Base-by-base conservation (phyloP, 1,140 invertebrate species). In the Chironomus tepperi region DNA sequence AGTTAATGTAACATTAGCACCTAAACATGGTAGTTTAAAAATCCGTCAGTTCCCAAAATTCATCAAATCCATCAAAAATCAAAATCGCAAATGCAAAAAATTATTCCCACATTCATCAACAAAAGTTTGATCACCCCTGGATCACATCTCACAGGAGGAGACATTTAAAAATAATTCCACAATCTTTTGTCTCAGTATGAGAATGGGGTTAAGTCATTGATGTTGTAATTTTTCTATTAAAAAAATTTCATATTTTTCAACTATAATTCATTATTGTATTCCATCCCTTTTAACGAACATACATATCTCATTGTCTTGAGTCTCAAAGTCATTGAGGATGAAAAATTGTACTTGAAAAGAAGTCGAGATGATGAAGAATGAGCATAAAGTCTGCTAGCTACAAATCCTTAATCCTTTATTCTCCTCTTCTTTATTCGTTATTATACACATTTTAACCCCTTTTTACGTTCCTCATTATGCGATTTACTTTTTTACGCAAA, bases 401-500 rank as follows among this genome's bases (percentile, higher is more conserved):
- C 65, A 70, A 70, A 70, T 70, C 65, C 65, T 70, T 70, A 70
- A 70, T 70, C 65, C 65, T 70, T 70, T 70, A 70, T 18, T 70
- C 19, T 18, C 16, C 18, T 9, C 65, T n/a, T n/a, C n/a, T 57
- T 57, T n/a, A 57, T 57, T 57, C 9, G 24, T 34, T 34, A 34
- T 34, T 34, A 34, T 34, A 34, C 47, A 57, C n/a, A 57, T n/a
- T 57, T 47, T 57, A n/a, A 5, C 47, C 47, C 47, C 12, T 57
- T 12, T n/a, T 57, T 57, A n/a, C 12, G 5, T 57, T 57, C 9
- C 47, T n/a, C 24, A 34, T 34, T 34, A 34, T 34, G 24, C 24
- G 24, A 34, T 34, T 34, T 34, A 34, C 5, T 34, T 34, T 34
- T 34, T 34, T 34, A 34, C 24, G 24, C 24, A 34, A 34, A 34